Evolutionary conservation across 2,113 vertebrate genomes (phyloP).

Genomic region (Leuciscus idus): DNA sequence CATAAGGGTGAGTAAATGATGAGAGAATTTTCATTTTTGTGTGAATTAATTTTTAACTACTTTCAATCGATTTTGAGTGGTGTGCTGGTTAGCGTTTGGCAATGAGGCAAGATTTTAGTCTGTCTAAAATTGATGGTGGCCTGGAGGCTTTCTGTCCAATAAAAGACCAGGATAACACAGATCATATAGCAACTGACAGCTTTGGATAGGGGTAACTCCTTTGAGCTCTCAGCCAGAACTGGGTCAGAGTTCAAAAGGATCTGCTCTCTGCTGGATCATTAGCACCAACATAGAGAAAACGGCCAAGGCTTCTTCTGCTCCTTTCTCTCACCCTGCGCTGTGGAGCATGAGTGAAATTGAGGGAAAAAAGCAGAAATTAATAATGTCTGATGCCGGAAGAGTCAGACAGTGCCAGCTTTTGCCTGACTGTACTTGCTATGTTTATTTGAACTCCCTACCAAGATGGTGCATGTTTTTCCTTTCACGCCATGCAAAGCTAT

Average conservation of each 20-base stretch:
- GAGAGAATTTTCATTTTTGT: not conserved
- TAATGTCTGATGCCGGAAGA: conserved; percentile 27
- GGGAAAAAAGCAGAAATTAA: conserved; percentile 22
- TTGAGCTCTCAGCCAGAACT: conserved; percentile 58
- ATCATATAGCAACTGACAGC: conserved; percentile 24
- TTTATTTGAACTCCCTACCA: conserved; percentile 28
- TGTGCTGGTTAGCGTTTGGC: not conserved
- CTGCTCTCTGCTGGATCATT: conserved; percentile 61
- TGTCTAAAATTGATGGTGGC: conserved; percentile 36
- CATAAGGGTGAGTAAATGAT: not conserved
- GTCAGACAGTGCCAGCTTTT: conserved; percentile 1
- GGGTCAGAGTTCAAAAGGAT: conserved; percentile 67
- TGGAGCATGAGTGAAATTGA: conserved; percentile 15
- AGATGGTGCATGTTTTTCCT: not conserved
- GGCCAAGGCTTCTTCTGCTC: conserved; percentile 58
- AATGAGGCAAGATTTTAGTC: not conserved
- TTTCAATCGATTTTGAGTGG: not conserved
- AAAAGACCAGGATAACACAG: conserved; percentile 17
- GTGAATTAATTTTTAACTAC: not conserved
- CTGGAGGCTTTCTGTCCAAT: conserved; percentile 60
- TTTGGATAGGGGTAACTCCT: conserved; percentile 44
- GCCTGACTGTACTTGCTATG: not conserved
- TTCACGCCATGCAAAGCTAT: not conserved
- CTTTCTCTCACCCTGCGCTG: conserved; percentile 23
- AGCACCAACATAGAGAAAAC: conserved; percentile 47